Percentiles rank a stretch among this genome's conserved stretches.
phyloP scores from a whole-genome alignment of 1,140 invertebrate genomes.

The Drosophila nebulosa region DNA sequence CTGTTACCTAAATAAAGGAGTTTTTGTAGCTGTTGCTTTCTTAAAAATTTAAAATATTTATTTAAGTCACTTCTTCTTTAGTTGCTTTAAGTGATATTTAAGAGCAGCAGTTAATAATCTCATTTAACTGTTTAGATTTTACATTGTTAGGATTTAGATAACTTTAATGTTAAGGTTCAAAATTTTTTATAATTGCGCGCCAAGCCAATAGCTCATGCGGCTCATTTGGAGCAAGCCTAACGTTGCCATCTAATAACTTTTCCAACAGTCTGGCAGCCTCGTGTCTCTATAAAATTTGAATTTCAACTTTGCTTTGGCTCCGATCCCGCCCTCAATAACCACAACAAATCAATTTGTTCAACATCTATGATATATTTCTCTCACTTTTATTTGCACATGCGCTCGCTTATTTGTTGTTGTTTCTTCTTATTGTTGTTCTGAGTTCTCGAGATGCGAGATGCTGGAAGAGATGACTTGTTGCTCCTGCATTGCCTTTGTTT shows the following conservation, averaged over 20 bases:
- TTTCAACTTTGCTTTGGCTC: not conserved
- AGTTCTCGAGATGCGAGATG: conserved; percentile 42
- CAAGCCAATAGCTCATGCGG: not conserved
- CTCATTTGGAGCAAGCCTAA: not conserved
- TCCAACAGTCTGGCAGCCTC: not conserved
- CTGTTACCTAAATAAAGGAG: too few species aligned
- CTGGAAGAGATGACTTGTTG: conserved; percentile 56
- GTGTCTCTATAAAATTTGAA: not conserved
- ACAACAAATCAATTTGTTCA: not conserved
- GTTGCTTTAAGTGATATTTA: too few species aligned
- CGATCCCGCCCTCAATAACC: not conserved
- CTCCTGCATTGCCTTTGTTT: conserved; percentile 27
- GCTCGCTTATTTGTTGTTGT: not conserved
- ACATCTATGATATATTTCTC: not conserved
- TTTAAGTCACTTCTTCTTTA: too few species aligned
- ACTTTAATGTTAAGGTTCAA: not conserved
- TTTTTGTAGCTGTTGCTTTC: too few species aligned
- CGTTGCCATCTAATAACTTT: not conserved
- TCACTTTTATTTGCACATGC: not conserved
- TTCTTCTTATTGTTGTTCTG: not conserved
- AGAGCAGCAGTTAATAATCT: too few species aligned
- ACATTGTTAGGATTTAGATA: too few species aligned
- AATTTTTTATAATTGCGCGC: not conserved
- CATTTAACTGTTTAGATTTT: too few species aligned
- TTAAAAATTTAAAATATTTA: too few species aligned